Base-by-base conservation (phyloP, 2,113 vertebrate genomes). In the Scatophagus argus region DNA sequence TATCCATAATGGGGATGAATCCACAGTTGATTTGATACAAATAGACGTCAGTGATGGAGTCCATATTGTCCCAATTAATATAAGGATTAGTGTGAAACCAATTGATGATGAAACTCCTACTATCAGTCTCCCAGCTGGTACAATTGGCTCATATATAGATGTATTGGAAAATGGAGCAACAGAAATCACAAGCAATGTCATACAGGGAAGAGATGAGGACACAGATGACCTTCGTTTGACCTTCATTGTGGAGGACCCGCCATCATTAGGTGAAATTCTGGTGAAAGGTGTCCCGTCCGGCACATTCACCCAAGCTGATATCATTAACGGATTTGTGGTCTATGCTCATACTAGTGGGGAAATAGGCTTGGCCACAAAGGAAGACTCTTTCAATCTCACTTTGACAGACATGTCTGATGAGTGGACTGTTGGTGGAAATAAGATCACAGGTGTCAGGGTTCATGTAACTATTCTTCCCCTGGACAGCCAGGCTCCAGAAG, bases 391-490 rank as follows among this genome's bases (percentile, higher is more conserved):
- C 72, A 99, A 99, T 75, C 92, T 99, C 78, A 98, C 96, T 1
- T 92, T 99, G 77, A 97, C 97, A 0, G 96, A 96, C 74, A 92
- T 94, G 80, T 97, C 97, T 52, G 96, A 97, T 67, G 95, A 98
- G 84, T 98, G 97, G 97, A 96, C 89, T 0, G 70, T 97, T 8
- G 95, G 95, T 5, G 95, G 96, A 38, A 97, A 72, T 74, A 92
- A 94, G 81, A 94, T 99, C 82, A 96, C 94, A 32, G 95, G 95
- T 62, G 95, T 99, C 44, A 93, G 96, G 44, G 94, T 99, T 11
- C 95, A 96, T 70, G 96, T 98, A 21, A 98, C 97, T 43, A 95
- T 99, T 87, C 95, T 99, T 41, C 98, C 98, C 3, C 87, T 99
- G 54, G 97, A 99, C 85, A 99, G 90, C 84, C 96, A 97, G 73